Percentiles rank a stretch among this genome's conserved stretches.
Conservation (phyloP, 2,797 vertebrate species). For the Gambelia wislizenii region DNA sequence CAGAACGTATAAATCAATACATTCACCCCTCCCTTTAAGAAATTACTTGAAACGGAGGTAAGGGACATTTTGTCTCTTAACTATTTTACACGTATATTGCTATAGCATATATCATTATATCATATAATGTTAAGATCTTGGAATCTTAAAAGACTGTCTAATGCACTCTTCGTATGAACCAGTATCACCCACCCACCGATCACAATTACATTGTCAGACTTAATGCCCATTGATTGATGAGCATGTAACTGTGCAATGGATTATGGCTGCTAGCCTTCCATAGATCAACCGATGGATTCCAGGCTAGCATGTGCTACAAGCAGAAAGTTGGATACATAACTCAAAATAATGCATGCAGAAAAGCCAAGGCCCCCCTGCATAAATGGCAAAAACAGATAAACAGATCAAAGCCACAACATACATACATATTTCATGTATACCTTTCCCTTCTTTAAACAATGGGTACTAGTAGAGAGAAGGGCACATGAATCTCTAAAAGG, state of each 20-base stretch:
- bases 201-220: neutral
- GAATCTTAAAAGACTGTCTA: neutral
- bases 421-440: too few species aligned
- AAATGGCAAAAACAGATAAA: neutral
- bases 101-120: neutral
- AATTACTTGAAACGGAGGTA: neutral
- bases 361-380: neutral
- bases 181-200: neutral
- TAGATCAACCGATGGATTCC: constrained; percentile 6
- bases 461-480: neutral
- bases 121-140: neutral
- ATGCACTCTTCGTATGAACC: neutral
- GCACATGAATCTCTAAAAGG: neutral
- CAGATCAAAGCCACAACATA: too few species aligned
- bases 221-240: neutral
- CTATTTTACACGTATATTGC: neutral
- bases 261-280: neutral
- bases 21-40: neutral
- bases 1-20: neutral
- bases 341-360: neutral
- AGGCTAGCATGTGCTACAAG: neutral
- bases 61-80: neutral
- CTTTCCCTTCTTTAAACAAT: too few species aligned
- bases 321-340: neutral
- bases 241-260: neutral